Percentiles rank a stretch among this genome's conserved stretches.
These are phyloP conservation scores for Silurus aristotelis DNA, from an alignment of 2,797 vertebrate genomes.

Conservation along the genomic window DNA sequence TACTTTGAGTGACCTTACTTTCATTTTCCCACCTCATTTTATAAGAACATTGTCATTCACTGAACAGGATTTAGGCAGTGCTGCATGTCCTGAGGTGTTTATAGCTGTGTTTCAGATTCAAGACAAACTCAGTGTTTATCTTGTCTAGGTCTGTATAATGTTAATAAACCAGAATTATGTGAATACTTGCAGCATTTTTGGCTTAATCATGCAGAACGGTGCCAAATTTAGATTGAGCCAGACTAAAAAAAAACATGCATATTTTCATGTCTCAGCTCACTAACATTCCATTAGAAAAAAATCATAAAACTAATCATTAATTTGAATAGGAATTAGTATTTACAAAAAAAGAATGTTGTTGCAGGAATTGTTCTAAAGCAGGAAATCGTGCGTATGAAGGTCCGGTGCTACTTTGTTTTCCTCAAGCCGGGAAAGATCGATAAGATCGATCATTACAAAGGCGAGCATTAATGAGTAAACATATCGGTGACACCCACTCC, in stretches of 20 bases:
- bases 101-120: background rate
- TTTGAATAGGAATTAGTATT: background rate
- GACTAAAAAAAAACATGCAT: background rate
- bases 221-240: background rate
- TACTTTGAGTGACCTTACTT: background rate
- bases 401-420: background rate
- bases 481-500: background rate
- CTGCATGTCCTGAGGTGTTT: background rate
- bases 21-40: background rate
- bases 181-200: background rate
- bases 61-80: background rate
- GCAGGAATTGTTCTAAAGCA: background rate
- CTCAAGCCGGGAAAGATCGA: background rate
- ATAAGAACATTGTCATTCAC: background rate
- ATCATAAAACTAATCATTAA: slow-evolving; percentile 6
- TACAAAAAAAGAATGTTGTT: background rate
- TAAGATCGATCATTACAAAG: background rate
- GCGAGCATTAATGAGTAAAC: background rate
- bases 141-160: background rate
- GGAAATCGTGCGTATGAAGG: background rate
- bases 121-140: background rate
- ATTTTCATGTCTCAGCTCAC: background rate
- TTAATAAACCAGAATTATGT: background rate
- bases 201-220: background rate
- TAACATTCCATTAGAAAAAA: background rate